Evolutionary conservation across 2,797 vertebrate genomes (phyloP), one percentile per base, ranked within the genome.

Genomic region (Lindbergichthys nudifrons): DNA sequence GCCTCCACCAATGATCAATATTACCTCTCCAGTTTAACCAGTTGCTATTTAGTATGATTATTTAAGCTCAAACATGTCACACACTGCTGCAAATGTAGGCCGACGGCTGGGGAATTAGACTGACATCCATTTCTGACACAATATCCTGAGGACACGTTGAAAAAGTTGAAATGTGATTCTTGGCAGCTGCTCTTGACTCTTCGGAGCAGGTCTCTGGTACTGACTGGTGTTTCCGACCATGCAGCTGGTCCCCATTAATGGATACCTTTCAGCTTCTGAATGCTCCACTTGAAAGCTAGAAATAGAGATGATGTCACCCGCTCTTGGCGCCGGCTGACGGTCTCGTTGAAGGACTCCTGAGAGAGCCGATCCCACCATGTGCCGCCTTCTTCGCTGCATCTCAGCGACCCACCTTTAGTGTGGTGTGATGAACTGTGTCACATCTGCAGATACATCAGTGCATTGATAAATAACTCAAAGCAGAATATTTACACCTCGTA

Each of bases 251-350:
- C 70, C 63, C 77, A 64, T 87, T 92, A 93, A 89, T 91, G 89
- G 88, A 88, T 85, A 88, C 86, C 83, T 92, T 91, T 92, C 86
- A 93, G 90, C 87, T 85, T 86, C 84, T 81, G 83, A 90, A 89
- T 84, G 91, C 85, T 82, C 89, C 87, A 87, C 89, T 94, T 88
- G 78, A 83, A 78, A 48, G 75, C 80, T 83, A 88, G 87, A 90
- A 94, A 94, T 94, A 94, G 88, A 88, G 58, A 70, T 93, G 89
- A 93, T 89, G 89, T 93, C 93, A 93, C 76, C 5, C 75, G 77
- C 82, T 88, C 77, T 78, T 86, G 76, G 84, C 81, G 71, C 85
- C 72, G 50, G 70, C 89, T 84, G 70, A 90, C 73, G 81, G 70
- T 82, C 88, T 87, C 61, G 60, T 83, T 86, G 75, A 83, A 89